Conservation (phyloP, 2,888 invertebrate species). For the Synanthedon andrenaeformis region DNA sequence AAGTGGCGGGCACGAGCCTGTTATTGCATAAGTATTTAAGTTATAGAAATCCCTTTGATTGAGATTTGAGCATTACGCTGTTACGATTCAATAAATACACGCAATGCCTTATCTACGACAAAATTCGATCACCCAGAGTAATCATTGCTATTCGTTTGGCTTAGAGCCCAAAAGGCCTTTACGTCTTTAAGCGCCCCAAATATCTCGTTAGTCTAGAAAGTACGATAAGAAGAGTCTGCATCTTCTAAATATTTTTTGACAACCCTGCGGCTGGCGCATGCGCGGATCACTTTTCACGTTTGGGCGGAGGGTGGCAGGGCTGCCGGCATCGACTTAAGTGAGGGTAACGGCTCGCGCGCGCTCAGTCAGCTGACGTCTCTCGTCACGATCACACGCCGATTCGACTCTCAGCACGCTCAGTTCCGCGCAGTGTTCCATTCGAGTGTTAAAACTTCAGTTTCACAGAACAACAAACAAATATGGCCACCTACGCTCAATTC, state of each 20-base stretch:
- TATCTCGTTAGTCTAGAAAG: no score
- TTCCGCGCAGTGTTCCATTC: constrained; percentile 34
- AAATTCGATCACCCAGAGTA: no score
- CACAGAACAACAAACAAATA: constrained; percentile 32
- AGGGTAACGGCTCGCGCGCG: constrained; percentile 56
- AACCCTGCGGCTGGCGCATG: constrained; percentile 26
- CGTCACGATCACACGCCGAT: constrained; percentile 34
- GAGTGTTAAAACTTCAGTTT: constrained; percentile 22
- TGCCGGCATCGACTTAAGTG: constrained; percentile 57
- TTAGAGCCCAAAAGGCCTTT: no score
- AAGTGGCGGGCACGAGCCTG: no score
- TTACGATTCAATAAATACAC: no score
- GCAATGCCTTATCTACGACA: no score
- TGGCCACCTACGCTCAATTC: constrained; percentile 94
- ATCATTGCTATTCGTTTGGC: no score
- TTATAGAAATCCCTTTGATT: no score
- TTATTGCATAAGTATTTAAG: no score
- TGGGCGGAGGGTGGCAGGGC: constrained; percentile 52
- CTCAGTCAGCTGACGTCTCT: constrained; percentile 64
- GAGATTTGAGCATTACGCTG: no score
- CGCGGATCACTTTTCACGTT: constrained; percentile 42
- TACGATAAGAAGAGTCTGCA: no score
- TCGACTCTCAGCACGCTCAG: constrained; percentile 15
- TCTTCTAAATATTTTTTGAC: background rate
- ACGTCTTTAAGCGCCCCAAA: no score